phyloP scores from a whole-genome alignment of 2,888 invertebrate genomes.

The Chrysomela aeneicollis region DNA sequence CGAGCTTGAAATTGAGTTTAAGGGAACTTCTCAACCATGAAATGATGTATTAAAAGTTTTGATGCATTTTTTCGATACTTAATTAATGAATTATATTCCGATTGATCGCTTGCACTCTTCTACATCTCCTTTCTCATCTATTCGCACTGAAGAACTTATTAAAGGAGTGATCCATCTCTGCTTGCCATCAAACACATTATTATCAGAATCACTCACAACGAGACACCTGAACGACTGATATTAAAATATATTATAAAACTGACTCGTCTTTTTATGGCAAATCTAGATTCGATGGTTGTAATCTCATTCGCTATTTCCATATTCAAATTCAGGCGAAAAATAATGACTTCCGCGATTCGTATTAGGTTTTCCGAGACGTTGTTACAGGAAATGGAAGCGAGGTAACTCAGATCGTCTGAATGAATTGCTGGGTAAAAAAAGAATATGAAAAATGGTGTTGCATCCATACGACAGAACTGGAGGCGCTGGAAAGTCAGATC shows the following conservation, averaged over 20 bases:
- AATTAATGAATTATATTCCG: constrained; percentile 13
- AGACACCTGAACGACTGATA: no score
- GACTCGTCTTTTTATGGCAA: constrained; percentile 37
- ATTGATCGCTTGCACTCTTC: neutral
- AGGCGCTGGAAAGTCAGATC: no score
- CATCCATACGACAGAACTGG: constrained; percentile 46
- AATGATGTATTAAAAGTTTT: constrained; percentile 23
- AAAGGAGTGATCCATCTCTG: no score
- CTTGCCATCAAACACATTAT: no score
- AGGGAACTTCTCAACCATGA: constrained; percentile 18
- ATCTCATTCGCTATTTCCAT: constrained; percentile 48
- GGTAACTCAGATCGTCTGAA: constrained; percentile 45
- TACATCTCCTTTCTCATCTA: neutral
- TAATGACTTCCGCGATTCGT: constrained; percentile 47
- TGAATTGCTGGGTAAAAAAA: constrained; percentile 44
- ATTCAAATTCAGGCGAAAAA: constrained; percentile 47
- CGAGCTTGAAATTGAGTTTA: constrained; percentile 24
- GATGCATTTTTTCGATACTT: constrained; percentile 14
- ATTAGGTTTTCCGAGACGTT: constrained; percentile 44
- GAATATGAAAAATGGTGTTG: constrained; percentile 35
- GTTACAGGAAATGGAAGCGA: constrained; percentile 43
- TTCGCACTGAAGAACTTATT: no score
- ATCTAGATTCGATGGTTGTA: constrained; percentile 47
- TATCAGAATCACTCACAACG: no score
- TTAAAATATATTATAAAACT: no score